Base-by-base conservation (phyloP, 2,797 vertebrate genomes). In the Chromobotia macracanthus region DNA sequence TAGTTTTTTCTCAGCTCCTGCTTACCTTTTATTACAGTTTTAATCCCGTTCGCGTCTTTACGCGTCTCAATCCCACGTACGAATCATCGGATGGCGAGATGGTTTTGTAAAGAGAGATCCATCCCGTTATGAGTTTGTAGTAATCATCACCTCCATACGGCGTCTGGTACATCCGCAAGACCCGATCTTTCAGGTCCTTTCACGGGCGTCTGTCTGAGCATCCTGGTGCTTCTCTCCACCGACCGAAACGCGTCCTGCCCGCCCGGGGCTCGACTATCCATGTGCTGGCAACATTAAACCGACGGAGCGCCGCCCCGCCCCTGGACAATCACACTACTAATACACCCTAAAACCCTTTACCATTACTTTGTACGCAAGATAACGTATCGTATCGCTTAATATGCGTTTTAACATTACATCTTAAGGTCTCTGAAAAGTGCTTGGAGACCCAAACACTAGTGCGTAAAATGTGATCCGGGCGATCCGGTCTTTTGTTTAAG, bases 251-350 rank as follows among this genome's bases (percentile, higher is more conserved):
- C 31, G 89, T 89, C 89, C 88, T 84, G 88, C 84, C 88, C 83
- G 88, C 86, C 88, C 84, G 75, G 87, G 86, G 87, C 89, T 83
- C 89, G 89, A 79, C 87, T 86, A 74, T 91, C 91, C 92, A 94
- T 92, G 92, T 93, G 92, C 88, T 81, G 81, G 76, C 79, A 83
- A 82, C 81, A 82, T 84, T 77, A 84, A 86, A 84, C 81, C 76
- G 84, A 61, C 83, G 85, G 68, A 76, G 72, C 86, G 28, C 80
- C 77, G 86, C 88, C 89, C 87, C 87, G 81, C 89, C 87, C 84
- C 21, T 60, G 35, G 28, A 77, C 81, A 76, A 72, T 71, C 67
- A 63, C 85, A 23, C 82, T 31, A 12, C 61, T 35, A 16, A n/a
- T 64, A 41, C 19, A 13, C 23, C 60, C 28, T 21, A 19, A 10